These are phyloP conservation scores for Teleiodes luculella DNA, from an alignment of 2,888 invertebrate species.

Conservation along the genomic window DNA sequence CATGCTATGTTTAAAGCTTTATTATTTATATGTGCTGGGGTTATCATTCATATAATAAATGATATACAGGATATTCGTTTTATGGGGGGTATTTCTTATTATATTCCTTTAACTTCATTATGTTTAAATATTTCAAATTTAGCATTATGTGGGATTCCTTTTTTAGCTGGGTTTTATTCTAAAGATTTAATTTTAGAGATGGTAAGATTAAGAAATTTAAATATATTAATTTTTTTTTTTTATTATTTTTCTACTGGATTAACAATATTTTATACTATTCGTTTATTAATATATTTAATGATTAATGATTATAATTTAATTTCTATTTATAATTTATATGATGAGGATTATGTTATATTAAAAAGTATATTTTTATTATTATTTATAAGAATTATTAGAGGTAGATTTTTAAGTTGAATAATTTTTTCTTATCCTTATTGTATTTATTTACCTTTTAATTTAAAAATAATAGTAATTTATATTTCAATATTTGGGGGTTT, in stretches of 20 bases:
- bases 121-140: constrained; percentile 80
- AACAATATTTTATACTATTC: constrained; percentile 78
- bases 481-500: constrained; percentile 60
- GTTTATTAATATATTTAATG: constrained; percentile 77
- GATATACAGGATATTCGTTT: constrained; percentile 84
- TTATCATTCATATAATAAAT: constrained; percentile 81
- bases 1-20: constrained; percentile 88
- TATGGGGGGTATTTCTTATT: constrained; percentile 70
- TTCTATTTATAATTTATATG: constrained; percentile 66
- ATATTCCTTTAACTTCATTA: constrained; percentile 73
- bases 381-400: constrained; percentile 74
- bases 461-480: constrained; percentile 76
- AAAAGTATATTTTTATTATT: constrained; percentile 69
- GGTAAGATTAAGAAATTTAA: constrained; percentile 70
- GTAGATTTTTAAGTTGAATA: constrained; percentile 74
- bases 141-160: constrained; percentile 81
- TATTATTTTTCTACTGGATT: constrained; percentile 78
- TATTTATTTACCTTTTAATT: constrained; percentile 71
- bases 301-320: constrained; percentile 68
- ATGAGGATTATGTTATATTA: constrained; percentile 69
- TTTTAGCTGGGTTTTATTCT: constrained; percentile 82
- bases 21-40: constrained; percentile 85
- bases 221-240: constrained; percentile 74
- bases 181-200: constrained; percentile 81
- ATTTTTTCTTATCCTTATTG: constrained; percentile 73